A percentile compares a stretch with the other conserved stretches of the same genome.
These are phyloP conservation scores for Pholis gunnellus DNA, from an alignment of 2,113 vertebrate genomes.

Conservation along the genomic window DNA sequence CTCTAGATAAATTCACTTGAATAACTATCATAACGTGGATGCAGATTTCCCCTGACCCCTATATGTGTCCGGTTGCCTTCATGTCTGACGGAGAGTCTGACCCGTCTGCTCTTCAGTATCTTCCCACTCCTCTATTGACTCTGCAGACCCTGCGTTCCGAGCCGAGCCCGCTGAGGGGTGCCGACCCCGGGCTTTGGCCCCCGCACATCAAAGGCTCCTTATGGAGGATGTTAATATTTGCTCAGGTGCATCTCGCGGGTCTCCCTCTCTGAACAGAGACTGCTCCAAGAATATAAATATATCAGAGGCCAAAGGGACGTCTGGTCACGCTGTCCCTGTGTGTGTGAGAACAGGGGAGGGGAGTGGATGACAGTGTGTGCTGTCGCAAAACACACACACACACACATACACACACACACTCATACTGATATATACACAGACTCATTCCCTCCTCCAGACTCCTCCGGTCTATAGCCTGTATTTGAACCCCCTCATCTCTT, in stretches of 20 bases:
- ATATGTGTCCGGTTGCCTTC: slow-evolving; percentile 26
- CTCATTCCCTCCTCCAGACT: slow-evolving; percentile 41
- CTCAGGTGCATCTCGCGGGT: slow-evolving; percentile 80
- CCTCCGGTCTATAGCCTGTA: slow-evolving; percentile 52
- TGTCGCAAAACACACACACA: slow-evolving; percentile 55
- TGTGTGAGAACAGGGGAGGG: slow-evolving; percentile 60
- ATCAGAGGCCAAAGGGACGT: slow-evolving; percentile 78
- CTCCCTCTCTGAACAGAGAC: slow-evolving; percentile 72
- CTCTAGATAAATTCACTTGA: slow-evolving; percentile 11
- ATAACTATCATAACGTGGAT: slow-evolving; percentile 17
- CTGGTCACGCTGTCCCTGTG: slow-evolving; percentile 73
- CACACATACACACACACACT: slow-evolving; percentile 22
- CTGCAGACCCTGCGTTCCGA: slow-evolving; percentile 40
- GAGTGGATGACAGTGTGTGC: slow-evolving; percentile 55
- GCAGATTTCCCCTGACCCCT: slow-evolving; percentile 42
- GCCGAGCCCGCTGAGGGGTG: slow-evolving; percentile 63
- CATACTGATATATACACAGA: slow-evolving; percentile 3
- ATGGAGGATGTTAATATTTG: slow-evolving; percentile 85
- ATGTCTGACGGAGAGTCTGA: slow-evolving; percentile 61
- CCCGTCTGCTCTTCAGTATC: slow-evolving; percentile 61
- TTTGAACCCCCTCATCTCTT: slow-evolving; percentile 62
- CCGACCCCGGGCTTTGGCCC: slow-evolving; percentile 72
- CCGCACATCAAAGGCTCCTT: slow-evolving; percentile 80
- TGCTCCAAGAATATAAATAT: slow-evolving; percentile 79
- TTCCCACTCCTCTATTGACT: slow-evolving; percentile 72